Evolutionary conservation across 2,888 invertebrate genomes (phyloP), one percentile per base, ranked within the genome.

Genomic region (Germaria angustata): DNA sequence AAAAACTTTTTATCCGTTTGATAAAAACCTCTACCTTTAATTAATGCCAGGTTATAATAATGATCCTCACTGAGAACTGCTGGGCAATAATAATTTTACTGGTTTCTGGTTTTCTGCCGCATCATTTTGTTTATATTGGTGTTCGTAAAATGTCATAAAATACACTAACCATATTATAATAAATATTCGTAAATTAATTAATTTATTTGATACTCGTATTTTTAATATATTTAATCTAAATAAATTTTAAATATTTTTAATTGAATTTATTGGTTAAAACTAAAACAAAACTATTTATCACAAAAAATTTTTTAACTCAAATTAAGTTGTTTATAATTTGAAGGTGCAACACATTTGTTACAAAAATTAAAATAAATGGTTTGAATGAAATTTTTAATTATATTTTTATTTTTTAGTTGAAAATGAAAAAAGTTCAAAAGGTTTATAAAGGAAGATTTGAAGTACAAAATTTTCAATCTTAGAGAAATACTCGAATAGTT

Each of bases 181-280:
- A 61, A 41, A 61, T 61, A 61, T 41, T 53, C 2, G 53, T 15
- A 53, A 53, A 53, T 15, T 53, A 24, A 36, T 36, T 59, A 41
- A 61, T 61, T 61, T 13, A 57, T 20, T 59, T 22, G 15, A 28
- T 6, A n/a, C n/a, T n/a, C n/a, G n/a, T n/a, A n/a, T n/a, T n/a
- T n/a, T n/a, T n/a, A n/a, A 39, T 39, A n/a, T 39, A 20, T 59
- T 59, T 59, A 11, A 39, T 13, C n/a, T 7, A 9, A 8, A 24
- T 39, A 41, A 0, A 36, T n/a, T 49, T 15, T 34, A 1, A 65
- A 24, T 36, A 51, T 36, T 51, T 51, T 65, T 49, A 66, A 66
- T 66, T 66, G 24, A 22, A 51, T 66, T 46, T 66, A 36, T 22
- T 36, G n/a, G 22, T 22, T 36, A 36, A 66, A 51, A 32, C 2